Percentiles rank a stretch among this genome's conserved stretches.
Conservation (phyloP, 2,797 vertebrate species). For the Myripristis murdjan region DNA sequence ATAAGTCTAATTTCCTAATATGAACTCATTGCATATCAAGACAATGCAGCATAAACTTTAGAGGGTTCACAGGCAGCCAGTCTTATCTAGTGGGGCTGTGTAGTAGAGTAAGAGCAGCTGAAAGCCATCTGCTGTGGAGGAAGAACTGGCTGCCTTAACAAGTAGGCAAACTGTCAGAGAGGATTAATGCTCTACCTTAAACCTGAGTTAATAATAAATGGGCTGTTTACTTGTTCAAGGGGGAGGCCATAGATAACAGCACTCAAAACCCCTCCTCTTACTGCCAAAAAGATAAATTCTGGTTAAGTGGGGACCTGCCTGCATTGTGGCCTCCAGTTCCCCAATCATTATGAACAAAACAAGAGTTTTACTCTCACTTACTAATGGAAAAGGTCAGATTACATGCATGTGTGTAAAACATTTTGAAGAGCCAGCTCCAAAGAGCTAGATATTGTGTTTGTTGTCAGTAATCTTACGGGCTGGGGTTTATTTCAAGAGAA, state of each 20-base stretch:
- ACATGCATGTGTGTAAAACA: constrained; percentile 39
- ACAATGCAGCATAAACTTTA: constrained; percentile 63
- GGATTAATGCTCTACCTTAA: constrained; percentile 92
- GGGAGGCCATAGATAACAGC: constrained; percentile 90
- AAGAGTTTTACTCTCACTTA: constrained; percentile 85
- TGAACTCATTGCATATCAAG: constrained; percentile 56
- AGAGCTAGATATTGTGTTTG: constrained; percentile 35
- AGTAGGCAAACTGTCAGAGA: constrained; percentile 90
- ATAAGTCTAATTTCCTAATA: constrained; percentile 49
- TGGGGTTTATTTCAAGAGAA: constrained; percentile 40
- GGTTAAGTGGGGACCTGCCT: constrained; percentile 89
- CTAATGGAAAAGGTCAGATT: constrained; percentile 84
- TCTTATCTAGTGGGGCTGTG: constrained; percentile 65
- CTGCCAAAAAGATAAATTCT: constrained; percentile 91
- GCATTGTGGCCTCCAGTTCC: constrained; percentile 84
- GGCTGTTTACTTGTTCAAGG: constrained; percentile 91
- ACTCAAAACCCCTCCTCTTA: constrained; percentile 87
- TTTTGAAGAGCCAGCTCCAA: constrained; percentile 61
- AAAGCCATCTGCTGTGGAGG: constrained; percentile 86
- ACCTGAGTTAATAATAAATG: constrained; percentile 93
- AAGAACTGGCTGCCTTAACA: constrained; percentile 88
- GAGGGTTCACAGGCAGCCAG: constrained; percentile 44
- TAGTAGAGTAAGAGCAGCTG: constrained; percentile 77
- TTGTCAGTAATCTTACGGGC: constrained; percentile 24
- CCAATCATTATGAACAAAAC: constrained; percentile 86